Conservation (phyloP, 2,113 vertebrate genomes). For the Python bivittatus region DNA sequence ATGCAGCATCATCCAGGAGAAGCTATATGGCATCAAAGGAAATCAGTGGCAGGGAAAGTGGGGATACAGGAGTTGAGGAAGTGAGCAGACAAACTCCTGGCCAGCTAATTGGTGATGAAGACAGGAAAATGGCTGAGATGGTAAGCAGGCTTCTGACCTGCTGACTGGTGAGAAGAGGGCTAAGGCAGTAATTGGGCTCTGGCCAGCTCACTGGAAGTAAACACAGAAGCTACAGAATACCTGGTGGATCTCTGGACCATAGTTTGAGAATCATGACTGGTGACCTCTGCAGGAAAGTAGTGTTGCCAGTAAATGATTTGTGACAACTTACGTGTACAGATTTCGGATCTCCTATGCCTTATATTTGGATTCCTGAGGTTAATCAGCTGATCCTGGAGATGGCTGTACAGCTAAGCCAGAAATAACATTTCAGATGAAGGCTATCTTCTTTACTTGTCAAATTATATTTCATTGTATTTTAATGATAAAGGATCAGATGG, state of each 20-base stretch:
- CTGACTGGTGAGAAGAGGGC: background rate
- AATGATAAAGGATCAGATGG: background rate
- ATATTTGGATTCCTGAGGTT: background rate
- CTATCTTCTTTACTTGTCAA: background rate
- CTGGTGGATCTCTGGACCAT: background rate
- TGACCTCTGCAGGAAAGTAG: background rate
- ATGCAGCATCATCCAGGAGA: background rate
- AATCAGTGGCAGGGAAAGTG: too few relatives aligned
- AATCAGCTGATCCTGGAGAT: background rate
- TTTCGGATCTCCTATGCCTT: background rate
- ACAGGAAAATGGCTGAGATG: background rate
- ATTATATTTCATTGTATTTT: background rate
- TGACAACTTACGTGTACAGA: background rate
- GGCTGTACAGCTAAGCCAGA: background rate
- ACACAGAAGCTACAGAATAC: background rate
- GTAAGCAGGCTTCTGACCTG: background rate
- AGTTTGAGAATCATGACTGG: background rate
- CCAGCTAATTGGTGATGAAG: too few relatives aligned
- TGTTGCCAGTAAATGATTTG: background rate
- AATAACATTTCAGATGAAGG: background rate
- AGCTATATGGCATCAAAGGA: too few relatives aligned
- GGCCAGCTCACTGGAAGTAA: background rate
- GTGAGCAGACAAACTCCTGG: too few relatives aligned
- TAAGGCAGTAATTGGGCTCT: background rate
- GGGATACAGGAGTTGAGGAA: too few relatives aligned